Evolutionary conservation across 2,113 vertebrate genomes (phyloP).

Genomic region (Catagonus wagneri): DNA sequence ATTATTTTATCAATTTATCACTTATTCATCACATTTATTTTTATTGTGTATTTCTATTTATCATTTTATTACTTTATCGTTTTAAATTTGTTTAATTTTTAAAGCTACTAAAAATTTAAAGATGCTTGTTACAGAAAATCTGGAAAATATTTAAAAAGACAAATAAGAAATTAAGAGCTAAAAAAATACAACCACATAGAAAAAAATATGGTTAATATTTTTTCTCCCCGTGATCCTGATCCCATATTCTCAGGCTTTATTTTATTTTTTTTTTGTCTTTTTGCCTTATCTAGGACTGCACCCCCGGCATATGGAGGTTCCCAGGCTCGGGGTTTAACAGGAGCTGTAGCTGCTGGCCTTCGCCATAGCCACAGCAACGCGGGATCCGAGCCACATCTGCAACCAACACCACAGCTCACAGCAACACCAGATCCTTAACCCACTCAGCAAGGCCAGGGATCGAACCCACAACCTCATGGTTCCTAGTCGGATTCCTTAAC

Average conservation of each 20-base stretch:
- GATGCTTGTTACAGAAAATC: not conserved
- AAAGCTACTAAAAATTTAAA: constrained; percentile 28
- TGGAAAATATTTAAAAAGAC: not conserved
- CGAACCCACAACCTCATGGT: too few relatives aligned
- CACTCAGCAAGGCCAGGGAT: too few relatives aligned
- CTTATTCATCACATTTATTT: not conserved
- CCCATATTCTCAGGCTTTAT: not conserved
- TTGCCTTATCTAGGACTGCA: too few relatives aligned
- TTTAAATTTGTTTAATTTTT: constrained; percentile 36
- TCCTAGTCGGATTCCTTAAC: too few relatives aligned
- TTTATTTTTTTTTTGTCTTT: too few relatives aligned
- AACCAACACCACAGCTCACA: too few relatives aligned
- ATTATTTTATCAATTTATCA: not conserved
- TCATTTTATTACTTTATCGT: not conserved
- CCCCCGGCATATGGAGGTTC: too few relatives aligned
- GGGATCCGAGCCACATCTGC: too few relatives aligned
- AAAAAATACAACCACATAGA: not conserved
- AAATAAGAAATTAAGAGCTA: constrained; percentile 45
- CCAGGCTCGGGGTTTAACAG: too few relatives aligned
- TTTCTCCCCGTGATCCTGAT: not conserved
- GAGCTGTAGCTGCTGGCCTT: too few relatives aligned
- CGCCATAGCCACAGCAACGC: too few relatives aligned
- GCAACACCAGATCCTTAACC: too few relatives aligned
- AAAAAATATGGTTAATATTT: not conserved
- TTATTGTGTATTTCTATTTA: not conserved